These are phyloP conservation scores for Camelus dromedarius DNA, from an alignment of 2,113 vertebrate species.

Conservation along the genomic window DNA sequence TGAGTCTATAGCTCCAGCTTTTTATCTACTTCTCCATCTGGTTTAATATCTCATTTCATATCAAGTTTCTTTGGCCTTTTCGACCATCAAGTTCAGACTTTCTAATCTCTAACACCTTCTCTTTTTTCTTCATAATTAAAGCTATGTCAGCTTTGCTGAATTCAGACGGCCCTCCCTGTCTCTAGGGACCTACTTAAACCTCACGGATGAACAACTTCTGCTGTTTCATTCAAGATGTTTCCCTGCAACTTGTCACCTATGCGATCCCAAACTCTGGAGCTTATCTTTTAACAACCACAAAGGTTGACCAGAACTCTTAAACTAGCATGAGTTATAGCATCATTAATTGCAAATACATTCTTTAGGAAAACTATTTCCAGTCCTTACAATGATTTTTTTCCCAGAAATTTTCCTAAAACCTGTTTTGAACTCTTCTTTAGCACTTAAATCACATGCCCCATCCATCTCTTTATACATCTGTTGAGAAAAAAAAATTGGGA, in stretches of 20 bases:
- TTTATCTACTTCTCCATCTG: neutral
- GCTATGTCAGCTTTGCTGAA: neutral
- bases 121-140: conserved; percentile 20
- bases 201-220: neutral
- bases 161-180: neutral
- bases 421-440: neutral
- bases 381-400: neutral
- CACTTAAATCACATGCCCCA: neutral
- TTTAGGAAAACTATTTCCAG: neutral
- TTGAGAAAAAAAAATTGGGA: neutral
- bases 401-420: neutral
- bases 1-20: neutral
- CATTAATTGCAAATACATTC: neutral
- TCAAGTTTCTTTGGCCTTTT: neutral
- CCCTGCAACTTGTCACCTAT: neutral
- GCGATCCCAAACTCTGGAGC: neutral
- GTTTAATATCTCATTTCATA: conserved; percentile 36
- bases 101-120: neutral
- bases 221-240: neutral
- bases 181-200: neutral
- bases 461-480: conserved; percentile 22
- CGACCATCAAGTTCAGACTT: neutral
- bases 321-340: neutral
- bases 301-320: neutral
- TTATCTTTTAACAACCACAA: neutral